Evolutionary conservation across 2,888 invertebrate genomes (phyloP), one percentile per base, ranked within the genome.

Genomic region (Elegia similella): DNA sequence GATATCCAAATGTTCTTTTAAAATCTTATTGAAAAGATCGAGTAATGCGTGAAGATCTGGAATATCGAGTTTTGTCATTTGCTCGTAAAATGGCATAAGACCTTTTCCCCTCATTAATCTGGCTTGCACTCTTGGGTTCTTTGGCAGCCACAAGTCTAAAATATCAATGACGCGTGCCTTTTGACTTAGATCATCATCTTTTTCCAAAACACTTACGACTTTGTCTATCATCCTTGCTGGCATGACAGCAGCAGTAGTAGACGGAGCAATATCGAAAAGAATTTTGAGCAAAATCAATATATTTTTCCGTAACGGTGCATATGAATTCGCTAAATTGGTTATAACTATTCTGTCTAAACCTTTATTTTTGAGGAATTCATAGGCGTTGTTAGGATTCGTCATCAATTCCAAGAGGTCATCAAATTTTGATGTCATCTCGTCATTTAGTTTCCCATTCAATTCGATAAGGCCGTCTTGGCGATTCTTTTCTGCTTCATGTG

Each of bases 31-130:
- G 15, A 89, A 87, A 0, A 90, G 62, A 8, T 82, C 76, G 6
- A 90, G 59, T 12, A 87, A 63, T 1, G 66, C 75, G 23, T 74
- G 62, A 7, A 84, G 69, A 0, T 72, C 73, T 0, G 70, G 64
- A 0, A 67, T 60, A 12, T 86, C 84, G 13, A 89, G 58, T 55
- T 82, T 80, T 0, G 68, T 16, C 0, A 86, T 67, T 65, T 88
- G 86, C 0, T 76, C 42, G 55, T 89, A 89, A 60, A 90, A 88
- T 0, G 82, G 78, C 46, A 82, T 78, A 0, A 90, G 57, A 0
- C 89, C 88, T 69, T 80, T 85, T 1, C 78, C 30, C 62, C 82
- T 84, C 83, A 89, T 87, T 0, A 89, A 77, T 16, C 83, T 70
- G 0, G 80, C 74, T 69, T 90, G 90, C 0, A 82, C 65, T 43